phyloP scores from a whole-genome alignment of 2,888 invertebrate species.

The Rotaria socialis region DNA sequence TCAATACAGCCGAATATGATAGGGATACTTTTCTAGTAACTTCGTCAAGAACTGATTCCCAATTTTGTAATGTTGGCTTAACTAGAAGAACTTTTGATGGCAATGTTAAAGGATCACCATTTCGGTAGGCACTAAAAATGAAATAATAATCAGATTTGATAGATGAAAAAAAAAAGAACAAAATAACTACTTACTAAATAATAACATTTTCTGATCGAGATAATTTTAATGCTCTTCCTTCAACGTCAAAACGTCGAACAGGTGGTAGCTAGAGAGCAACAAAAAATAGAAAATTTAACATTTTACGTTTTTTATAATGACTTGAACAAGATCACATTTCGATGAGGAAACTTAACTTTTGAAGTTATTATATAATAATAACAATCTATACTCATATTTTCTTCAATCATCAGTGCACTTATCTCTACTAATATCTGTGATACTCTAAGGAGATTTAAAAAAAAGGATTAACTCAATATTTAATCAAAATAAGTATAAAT shows the following conservation, averaged over 20 bases:
- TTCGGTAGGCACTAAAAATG: constrained; percentile 40
- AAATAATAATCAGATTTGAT: neutral
- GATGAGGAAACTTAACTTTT: neutral
- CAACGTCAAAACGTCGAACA: constrained; percentile 12
- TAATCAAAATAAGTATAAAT: neutral
- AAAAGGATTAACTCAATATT: neutral
- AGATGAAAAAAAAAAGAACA: neutral
- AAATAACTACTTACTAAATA: neutral
- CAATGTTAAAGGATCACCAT: constrained; percentile 44
- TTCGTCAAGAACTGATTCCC: constrained; percentile 45
- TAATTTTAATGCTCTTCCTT: constrained; percentile 17
- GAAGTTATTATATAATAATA: neutral
- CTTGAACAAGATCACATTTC: neutral
- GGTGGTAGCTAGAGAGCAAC: neutral
- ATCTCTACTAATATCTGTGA: neutral
- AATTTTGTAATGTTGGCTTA: constrained; percentile 42
- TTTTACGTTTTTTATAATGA: neutral
- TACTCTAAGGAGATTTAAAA: neutral
- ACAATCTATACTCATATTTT: neutral
- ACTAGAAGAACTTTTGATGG: constrained; percentile 41
- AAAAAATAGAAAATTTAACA: neutral
- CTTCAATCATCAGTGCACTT: neutral
- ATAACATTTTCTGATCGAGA: constrained; percentile 34
- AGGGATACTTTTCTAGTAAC: constrained; percentile 43
- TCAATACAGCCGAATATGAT: constrained; percentile 40